These are phyloP conservation scores for Osmerus eperlanus DNA, from an alignment of 2,113 vertebrate species.

Conservation along the genomic window DNA sequence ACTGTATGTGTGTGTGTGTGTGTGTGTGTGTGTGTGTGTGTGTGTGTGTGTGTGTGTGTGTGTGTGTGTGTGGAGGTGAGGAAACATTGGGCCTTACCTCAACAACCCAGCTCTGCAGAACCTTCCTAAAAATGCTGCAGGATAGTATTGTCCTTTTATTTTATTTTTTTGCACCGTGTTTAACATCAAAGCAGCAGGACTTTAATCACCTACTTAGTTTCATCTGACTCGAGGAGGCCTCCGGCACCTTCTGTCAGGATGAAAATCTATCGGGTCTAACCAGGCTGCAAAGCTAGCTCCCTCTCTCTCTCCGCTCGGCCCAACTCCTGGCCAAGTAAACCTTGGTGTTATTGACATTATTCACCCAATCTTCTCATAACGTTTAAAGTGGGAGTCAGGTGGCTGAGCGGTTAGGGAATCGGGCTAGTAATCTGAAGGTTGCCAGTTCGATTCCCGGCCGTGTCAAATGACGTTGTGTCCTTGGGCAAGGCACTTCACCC, in stretches of 20 bases:
- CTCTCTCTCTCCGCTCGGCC: conserved; percentile 21
- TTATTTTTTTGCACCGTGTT: conserved; percentile 23
- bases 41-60: too few relatives aligned
- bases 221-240: not conserved
- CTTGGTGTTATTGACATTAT: too few relatives aligned
- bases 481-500: too few relatives aligned
- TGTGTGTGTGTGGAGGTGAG: too few relatives aligned
- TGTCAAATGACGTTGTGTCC: too few relatives aligned
- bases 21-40: too few relatives aligned
- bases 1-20: too few relatives aligned
- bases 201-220: not conserved
- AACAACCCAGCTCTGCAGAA: not conserved
- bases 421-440: too few relatives aligned
- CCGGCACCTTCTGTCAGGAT: conserved; percentile 18
- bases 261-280: conserved; percentile 24
- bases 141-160: not conserved
- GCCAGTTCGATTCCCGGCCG: too few relatives aligned
- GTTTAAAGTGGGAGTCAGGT: too few relatives aligned
- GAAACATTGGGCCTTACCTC: not conserved
- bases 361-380: too few relatives aligned
- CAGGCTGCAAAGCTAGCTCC: conserved; percentile 30
- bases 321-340: not conserved
- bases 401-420: too few relatives aligned
- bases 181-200: conserved; percentile 1
- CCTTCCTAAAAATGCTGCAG: not conserved